Evolutionary conservation across 2,888 invertebrate species (phyloP).

Genomic region (Ptychoptera albimana): DNA sequence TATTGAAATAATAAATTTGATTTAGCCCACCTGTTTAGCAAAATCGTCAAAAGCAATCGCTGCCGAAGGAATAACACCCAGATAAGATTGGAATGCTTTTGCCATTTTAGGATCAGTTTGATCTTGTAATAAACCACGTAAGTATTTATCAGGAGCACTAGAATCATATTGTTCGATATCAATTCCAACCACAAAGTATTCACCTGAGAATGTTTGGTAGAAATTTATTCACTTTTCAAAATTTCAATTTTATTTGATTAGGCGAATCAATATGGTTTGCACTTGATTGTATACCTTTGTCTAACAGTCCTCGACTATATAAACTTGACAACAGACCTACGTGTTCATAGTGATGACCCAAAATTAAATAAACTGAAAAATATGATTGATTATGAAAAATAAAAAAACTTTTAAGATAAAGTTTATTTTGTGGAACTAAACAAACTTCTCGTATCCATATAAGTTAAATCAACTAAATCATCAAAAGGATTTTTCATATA

Average conservation of each 20-base stretch:
- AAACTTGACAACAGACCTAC: constrained; percentile 79
- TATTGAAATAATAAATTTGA: too few relatives aligned
- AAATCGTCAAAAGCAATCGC: constrained; percentile 58
- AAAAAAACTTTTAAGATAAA: constrained; percentile 10
- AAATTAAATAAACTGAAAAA: constrained; percentile 73
- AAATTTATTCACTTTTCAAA: not conserved
- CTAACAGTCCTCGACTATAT: constrained; percentile 63
- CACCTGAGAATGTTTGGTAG: constrained; percentile 31
- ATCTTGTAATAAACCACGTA: constrained; percentile 56
- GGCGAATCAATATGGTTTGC: not conserved
- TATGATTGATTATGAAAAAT: constrained; percentile 38
- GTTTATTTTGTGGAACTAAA: constrained; percentile 13
- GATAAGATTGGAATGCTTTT: constrained; percentile 63
- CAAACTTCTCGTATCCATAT: constrained; percentile 78
- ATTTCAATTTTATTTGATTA: not conserved
- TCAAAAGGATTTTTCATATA: constrained; percentile 75
- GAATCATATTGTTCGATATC: constrained; percentile 77
- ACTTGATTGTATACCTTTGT: constrained; percentile 42
- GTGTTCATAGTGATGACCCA: constrained; percentile 83
- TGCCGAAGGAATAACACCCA: constrained; percentile 66
- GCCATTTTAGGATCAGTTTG: constrained; percentile 37
- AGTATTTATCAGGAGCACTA: constrained; percentile 59
- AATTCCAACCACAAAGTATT: constrained; percentile 86
- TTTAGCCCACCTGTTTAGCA: constrained; percentile 31
- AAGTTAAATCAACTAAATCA: constrained; percentile 65